Percentiles rank a stretch among this genome's conserved stretches.
phyloP scores from a whole-genome alignment of 2,797 vertebrate genomes.

The Threskiornis aethiopicus region DNA sequence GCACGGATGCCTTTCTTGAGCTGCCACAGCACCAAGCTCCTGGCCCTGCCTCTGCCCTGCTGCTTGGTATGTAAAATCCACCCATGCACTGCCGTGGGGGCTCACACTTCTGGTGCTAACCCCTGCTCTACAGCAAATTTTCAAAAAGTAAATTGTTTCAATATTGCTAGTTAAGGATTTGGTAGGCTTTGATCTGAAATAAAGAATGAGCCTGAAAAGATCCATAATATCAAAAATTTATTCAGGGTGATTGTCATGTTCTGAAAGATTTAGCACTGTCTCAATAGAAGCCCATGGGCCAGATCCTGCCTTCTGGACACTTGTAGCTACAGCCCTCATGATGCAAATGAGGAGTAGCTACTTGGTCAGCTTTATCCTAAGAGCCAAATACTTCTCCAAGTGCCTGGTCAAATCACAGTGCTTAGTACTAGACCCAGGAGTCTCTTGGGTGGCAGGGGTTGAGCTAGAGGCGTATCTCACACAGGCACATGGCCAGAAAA shows the following conservation, averaged over 20 bases:
- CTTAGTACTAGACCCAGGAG: neutral
- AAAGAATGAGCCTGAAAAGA: neutral
- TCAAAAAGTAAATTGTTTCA: neutral
- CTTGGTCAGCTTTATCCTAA: neutral
- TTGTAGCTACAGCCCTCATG: fast-evolving
- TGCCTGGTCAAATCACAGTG: neutral
- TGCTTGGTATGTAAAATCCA: neutral
- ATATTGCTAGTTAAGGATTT: neutral
- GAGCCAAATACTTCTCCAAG: neutral
- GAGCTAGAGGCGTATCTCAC: neutral
- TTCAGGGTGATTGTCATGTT: neutral
- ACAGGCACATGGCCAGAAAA: neutral
- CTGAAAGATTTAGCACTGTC: neutral
- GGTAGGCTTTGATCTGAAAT: neutral
- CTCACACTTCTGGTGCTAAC: neutral
- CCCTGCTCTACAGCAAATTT: neutral
- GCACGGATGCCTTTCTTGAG: neutral
- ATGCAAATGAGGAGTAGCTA: neutral
- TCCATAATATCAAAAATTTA: neutral
- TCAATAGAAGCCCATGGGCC: neutral
- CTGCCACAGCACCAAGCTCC: neutral
- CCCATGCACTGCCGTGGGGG: neutral
- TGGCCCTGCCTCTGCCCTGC: neutral
- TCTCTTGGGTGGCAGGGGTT: neutral
- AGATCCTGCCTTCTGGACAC: neutral